Base-by-base conservation (phyloP, 2,113 vertebrate species). In the Arothron firmamentum region DNA sequence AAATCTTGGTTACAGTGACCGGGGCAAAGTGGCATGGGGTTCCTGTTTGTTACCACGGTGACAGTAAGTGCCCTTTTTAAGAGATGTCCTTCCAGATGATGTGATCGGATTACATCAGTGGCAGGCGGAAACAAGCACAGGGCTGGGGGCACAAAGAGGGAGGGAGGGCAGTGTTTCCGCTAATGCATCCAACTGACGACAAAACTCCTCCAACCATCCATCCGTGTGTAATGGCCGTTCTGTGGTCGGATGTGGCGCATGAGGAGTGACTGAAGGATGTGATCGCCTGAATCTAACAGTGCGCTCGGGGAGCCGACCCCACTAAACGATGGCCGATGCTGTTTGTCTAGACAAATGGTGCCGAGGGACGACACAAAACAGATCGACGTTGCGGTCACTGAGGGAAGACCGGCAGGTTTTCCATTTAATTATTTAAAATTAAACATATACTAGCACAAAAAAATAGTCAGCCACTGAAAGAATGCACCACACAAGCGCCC, bases 61-160 rank as follows among this genome's bases (percentile, higher is more conserved):
- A 85, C 48, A 55, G 58, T 65, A 84, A 83, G 65, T 71, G 77
- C 66, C 70, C 70, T 78, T 81, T 38, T 83, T 42, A 78, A 71
- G 65, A 72, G 55, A 77, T 78, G 78, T 75, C 78, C 69, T 77
- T 84, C 77, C 56, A 4, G 47, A 77, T 70, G 77, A 85, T 73
- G 61, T 74, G 61, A 80, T 84, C 65, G 77, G 75, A 85, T 81
- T 78, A 71, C 65, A 76, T 82, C 71, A 74, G 68, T 70, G 75
- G 61, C 34, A 77, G 59, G 51, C 25, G 62, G 67, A 78, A 72
- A 61, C 66, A 84, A 73, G 75, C 70, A 70, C 18, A 45, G 19
- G 21, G 49, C 23, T 47, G 56, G 65, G 59, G 23, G 69, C 45
- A 54, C 42, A 61, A 8, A 47, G 15, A 31, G 31, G 51, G 56